Evolutionary conservation across 2,888 invertebrate species (phyloP).

Genomic region (Vesta saturnalis): DNA sequence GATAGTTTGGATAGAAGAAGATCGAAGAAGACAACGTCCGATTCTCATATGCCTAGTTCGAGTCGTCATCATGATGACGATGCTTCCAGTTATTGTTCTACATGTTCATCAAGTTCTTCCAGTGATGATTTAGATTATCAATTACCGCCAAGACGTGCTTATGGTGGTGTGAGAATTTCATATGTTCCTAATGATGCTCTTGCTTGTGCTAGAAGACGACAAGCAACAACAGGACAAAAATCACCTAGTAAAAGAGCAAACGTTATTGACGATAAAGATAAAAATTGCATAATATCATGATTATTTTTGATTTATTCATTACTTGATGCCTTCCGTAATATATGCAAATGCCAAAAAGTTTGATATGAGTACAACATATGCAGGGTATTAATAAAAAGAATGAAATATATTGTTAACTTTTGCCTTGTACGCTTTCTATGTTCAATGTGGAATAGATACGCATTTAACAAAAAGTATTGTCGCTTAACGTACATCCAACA

Average conservation of each 20-base stretch:
- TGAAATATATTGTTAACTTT: too few species aligned
- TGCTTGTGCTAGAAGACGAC: slow-evolving; percentile 79
- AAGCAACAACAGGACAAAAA: slow-evolving; percentile 58
- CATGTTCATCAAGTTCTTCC: slow-evolving; percentile 86
- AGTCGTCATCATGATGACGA: slow-evolving; percentile 67
- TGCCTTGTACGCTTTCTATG: slow-evolving; percentile 4
- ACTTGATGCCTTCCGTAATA: slow-evolving; percentile 44
- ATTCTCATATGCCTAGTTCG: slow-evolving; percentile 52
- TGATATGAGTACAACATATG: slow-evolving; percentile 33
- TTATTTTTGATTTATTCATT: slow-evolving; percentile 51
- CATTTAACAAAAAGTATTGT: not conserved
- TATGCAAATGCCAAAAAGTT: slow-evolving; percentile 44
- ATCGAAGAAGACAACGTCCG: slow-evolving; percentile 56
- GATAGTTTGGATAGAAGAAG: slow-evolving; percentile 55
- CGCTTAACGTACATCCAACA: not conserved
- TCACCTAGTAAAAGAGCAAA: slow-evolving; percentile 56
- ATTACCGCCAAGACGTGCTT: slow-evolving; percentile 82
- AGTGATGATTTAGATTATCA: slow-evolving; percentile 90
- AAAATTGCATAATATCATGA: slow-evolving; percentile 90
- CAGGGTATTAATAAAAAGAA: slow-evolving; percentile 31
- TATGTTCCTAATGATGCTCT: slow-evolving; percentile 94
- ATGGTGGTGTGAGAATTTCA: slow-evolving; percentile 89
- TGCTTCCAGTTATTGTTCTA: slow-evolving; percentile 85
- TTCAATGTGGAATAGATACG: not conserved
- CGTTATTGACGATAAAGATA: slow-evolving; percentile 70